These are phyloP conservation scores for Callipepla squamata DNA, from an alignment of 2,113 vertebrate genomes.

Conservation along the genomic window DNA sequence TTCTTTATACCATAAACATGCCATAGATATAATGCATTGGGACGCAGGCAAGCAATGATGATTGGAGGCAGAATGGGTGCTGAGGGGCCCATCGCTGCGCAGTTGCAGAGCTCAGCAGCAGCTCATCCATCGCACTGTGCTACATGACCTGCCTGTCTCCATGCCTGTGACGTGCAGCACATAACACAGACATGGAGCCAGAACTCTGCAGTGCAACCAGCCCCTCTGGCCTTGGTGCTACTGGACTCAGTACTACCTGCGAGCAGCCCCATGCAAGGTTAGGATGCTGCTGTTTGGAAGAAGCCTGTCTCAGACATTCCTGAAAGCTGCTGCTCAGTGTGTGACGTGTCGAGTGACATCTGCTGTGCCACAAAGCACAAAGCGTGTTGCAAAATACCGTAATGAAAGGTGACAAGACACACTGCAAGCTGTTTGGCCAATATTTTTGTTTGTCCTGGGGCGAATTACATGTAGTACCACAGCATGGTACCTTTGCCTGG, in stretches of 20 bases:
- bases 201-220: not conserved
- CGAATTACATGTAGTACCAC: not conserved
- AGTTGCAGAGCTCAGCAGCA: conserved; percentile 59
- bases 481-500: not conserved
- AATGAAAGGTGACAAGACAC: conserved; percentile 49
- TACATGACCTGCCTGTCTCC: conserved; percentile 62
- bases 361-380: conserved; percentile 49
- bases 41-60: conserved; percentile 67
- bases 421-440: not conserved
- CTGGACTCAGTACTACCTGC: not conserved
- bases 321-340: conserved; percentile 31
- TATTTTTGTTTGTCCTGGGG: conserved; percentile 45
- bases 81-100: conserved; percentile 58
- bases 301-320: not conserved
- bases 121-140: conserved; percentile 60
- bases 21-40: conserved; percentile 66
- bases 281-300: not conserved
- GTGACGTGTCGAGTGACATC: conserved; percentile 56
- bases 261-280: not conserved
- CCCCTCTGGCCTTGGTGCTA: not conserved
- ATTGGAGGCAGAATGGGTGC: conserved; percentile 63
- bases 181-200: conserved; percentile 12
- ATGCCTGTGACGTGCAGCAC: conserved; percentile 22
- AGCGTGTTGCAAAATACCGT: not conserved
- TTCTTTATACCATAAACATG: conserved; percentile 65